Evolutionary conservation across 2,888 invertebrate genomes (phyloP).

Genomic region (Aphodius sticticus): DNA sequence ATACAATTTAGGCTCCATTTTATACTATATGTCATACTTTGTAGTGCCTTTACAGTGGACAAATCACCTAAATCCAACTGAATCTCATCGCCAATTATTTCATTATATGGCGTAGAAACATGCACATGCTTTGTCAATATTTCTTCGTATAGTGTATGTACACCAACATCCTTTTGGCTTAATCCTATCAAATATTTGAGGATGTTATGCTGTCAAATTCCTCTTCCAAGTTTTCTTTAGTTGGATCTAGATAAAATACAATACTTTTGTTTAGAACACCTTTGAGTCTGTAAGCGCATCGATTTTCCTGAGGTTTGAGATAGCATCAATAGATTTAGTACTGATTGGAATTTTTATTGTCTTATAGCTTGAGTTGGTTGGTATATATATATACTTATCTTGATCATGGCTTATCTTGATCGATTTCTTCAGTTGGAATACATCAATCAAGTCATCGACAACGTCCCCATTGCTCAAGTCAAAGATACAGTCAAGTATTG

Average conservation of each 20-base stretch:
- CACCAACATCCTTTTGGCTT: not conserved
- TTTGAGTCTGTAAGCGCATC: not conserved
- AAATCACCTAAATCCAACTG: not conserved
- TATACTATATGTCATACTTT: not conserved
- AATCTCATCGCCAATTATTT: not conserved
- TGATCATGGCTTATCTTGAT: conserved; percentile 5
- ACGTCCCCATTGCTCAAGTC: conserved; percentile 21
- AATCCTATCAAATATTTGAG: not conserved
- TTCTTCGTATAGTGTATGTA: not conserved
- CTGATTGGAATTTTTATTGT: not conserved
- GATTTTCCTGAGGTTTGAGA: not conserved
- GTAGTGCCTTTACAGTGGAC: not conserved
- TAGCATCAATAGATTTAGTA: not conserved
- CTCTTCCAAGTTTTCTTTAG: not conserved
- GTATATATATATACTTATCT: not conserved
- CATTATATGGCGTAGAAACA: not conserved
- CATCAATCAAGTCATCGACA: not conserved
- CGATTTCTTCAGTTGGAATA: not conserved
- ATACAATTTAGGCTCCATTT: not conserved
- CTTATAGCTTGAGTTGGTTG: not conserved
- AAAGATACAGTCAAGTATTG: conserved; percentile 22
- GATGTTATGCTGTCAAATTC: not conserved
- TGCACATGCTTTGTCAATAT: not conserved
- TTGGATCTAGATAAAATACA: not conserved
- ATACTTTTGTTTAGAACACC: not conserved